Percentiles rank a stretch among this genome's conserved stretches.
phyloP scores from a whole-genome alignment of 2,888 invertebrate species.

The Drosophila nigricruria region DNA sequence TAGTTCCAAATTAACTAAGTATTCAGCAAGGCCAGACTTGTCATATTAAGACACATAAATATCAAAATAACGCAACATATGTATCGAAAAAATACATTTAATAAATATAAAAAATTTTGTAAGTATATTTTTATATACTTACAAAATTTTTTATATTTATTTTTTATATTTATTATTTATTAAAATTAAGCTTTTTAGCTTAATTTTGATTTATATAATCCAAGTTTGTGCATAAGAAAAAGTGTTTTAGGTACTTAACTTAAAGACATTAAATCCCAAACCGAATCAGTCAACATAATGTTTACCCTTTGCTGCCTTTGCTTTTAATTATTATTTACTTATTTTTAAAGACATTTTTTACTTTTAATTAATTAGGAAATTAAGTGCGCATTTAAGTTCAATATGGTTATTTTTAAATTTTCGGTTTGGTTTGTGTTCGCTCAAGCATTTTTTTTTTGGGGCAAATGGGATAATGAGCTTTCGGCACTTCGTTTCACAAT shows the following conservation, averaged over 20 bases:
- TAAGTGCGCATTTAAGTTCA: slow-evolving; percentile 3
- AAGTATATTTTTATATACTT: too few relatives aligned
- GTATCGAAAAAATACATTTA: too few relatives aligned
- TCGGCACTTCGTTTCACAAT: slow-evolving; percentile 70
- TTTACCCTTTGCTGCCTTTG: neutral
- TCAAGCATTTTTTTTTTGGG: slow-evolving; percentile 46
- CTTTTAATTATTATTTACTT: neutral
- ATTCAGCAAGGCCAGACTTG: too few relatives aligned
- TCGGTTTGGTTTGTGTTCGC: slow-evolving; percentile 16
- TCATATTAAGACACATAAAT: too few relatives aligned
- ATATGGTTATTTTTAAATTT: slow-evolving; percentile 15
- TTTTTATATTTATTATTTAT: too few relatives aligned
- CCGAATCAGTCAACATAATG: neutral
- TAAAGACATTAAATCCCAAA: neutral
- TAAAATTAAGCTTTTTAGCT: too few relatives aligned
- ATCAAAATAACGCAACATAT: too few relatives aligned
- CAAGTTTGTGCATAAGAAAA: too few relatives aligned
- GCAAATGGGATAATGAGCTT: slow-evolving; percentile 75
- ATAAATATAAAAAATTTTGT: too few relatives aligned
- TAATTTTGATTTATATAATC: too few relatives aligned
- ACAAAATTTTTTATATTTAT: too few relatives aligned
- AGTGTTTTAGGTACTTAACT: neutral
- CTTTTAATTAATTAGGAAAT: neutral
- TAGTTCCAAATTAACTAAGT: too few relatives aligned
- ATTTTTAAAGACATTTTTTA: neutral